Conservation (phyloP, 2,888 invertebrate species). For the Plebejus anna region DNA sequence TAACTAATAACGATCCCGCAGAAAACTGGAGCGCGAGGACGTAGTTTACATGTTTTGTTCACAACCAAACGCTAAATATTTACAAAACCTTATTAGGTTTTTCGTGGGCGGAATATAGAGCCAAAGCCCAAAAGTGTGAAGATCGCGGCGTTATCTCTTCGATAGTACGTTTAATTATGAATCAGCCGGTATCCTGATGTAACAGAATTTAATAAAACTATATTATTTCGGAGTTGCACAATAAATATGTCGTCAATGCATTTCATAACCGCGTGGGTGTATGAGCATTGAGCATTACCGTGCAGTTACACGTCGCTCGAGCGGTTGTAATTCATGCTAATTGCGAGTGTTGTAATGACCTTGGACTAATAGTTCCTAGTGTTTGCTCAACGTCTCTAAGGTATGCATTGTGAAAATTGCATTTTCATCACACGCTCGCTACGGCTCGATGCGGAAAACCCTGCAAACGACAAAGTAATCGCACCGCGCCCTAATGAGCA, state of each 20-base stretch:
- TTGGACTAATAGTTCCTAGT: slow-evolving; percentile 45
- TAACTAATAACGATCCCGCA: slow-evolving; percentile 16
- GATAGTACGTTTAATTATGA: background rate
- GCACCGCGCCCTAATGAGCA: background rate
- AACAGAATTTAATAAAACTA: background rate
- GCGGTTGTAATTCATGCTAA: slow-evolving; percentile 56
- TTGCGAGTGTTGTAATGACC: slow-evolving; percentile 52
- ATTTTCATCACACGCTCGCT: slow-evolving; percentile 20
- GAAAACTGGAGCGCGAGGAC: slow-evolving; percentile 13
- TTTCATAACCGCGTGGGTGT: slow-evolving; percentile 34
- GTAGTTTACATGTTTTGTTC: background rate
- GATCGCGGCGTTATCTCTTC: background rate
- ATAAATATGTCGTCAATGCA: slow-evolving; percentile 28
- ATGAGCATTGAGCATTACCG: slow-evolving; percentile 27
- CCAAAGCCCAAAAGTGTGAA: background rate
- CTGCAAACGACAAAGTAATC: slow-evolving; percentile 2
- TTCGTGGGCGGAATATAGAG: background rate
- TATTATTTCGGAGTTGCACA: slow-evolving; percentile 19
- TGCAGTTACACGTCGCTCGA: slow-evolving; percentile 42
- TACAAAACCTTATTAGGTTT: background rate
- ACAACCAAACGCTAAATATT: background rate
- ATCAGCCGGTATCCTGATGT: background rate
- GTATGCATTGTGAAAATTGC: slow-evolving; percentile 29
- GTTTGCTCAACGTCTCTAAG: slow-evolving; percentile 34
- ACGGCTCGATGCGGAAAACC: background rate